A percentile compares a stretch with the other conserved stretches of the same genome.
phyloP scores from a whole-genome alignment of 2,797 vertebrate genomes.

The Chaetophractus vellerosus region DNA sequence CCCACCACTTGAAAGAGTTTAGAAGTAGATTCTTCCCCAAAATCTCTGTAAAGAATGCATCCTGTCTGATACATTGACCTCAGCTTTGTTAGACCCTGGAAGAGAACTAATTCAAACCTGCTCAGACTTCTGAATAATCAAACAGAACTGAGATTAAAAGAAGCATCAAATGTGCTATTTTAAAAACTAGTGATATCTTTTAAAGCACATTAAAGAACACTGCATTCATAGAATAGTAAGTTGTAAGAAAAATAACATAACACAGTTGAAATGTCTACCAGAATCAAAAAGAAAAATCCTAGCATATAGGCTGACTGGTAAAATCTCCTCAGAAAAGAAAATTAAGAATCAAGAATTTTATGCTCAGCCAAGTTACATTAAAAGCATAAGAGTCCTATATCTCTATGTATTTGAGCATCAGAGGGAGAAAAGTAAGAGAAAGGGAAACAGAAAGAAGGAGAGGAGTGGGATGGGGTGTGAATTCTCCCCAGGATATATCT shows the following conservation, averaged over 20 bases:
- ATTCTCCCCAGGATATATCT: not conserved
- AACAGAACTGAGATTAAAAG: not conserved
- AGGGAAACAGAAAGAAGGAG: not conserved
- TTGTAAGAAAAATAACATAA: not conserved
- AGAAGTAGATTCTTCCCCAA: not conserved
- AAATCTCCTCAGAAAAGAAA: not conserved
- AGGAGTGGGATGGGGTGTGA: fast-evolving
- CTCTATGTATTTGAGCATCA: not conserved
- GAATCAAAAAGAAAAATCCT: not conserved
- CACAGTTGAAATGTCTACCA: not conserved
- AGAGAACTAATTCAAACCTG: not conserved
- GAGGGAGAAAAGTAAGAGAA: not conserved
- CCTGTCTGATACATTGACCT: not conserved
- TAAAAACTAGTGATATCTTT: not conserved
- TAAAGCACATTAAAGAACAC: not conserved
- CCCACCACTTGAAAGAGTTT: not conserved
- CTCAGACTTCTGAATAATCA: not conserved
- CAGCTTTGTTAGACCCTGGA: not conserved
- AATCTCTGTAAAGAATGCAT: not conserved
- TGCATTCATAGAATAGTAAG: not conserved
- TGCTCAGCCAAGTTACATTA: not conserved
- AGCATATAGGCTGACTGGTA: not conserved
- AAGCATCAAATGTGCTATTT: not conserved
- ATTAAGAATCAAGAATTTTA: not conserved
- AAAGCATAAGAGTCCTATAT: not conserved